A percentile compares a stretch with the other conserved stretches of the same genome.
Evolutionary conservation across 2,113 vertebrate species (phyloP).

Genomic region (Psophia crepitans): DNA sequence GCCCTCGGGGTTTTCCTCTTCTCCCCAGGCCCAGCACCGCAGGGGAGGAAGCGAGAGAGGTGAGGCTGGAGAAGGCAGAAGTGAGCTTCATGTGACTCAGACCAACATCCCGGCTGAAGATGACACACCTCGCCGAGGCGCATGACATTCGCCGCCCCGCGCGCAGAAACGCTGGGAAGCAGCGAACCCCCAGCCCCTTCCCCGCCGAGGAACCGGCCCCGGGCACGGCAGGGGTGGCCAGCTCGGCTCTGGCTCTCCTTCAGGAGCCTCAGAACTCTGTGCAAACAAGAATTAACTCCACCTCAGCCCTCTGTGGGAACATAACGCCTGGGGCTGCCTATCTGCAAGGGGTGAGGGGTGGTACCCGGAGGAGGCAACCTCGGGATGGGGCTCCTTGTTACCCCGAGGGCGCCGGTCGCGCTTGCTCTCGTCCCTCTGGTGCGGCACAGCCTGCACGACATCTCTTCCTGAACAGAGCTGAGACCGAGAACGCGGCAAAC

Average conservation of each 20-base stretch:
- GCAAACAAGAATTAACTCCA: not conserved
- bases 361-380: not conserved
- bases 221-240: not conserved
- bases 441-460: not conserved
- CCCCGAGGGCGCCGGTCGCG: accelerated
- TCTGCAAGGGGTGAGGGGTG: not conserved
- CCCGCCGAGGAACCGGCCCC: not conserved
- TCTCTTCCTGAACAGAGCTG: not conserved
- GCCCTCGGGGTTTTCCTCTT: not conserved
- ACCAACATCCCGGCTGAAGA: accelerated
- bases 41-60: not conserved
- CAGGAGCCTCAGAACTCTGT: not conserved
- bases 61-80: not conserved
- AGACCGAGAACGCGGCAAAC: not conserved
- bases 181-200: not conserved
- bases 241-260: not conserved
- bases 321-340: accelerated
- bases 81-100: not conserved
- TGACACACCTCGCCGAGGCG: not conserved
- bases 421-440: not conserved
- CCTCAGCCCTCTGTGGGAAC: accelerated
- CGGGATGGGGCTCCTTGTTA: not conserved
- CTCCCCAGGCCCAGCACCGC: not conserved
- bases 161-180: not conserved
- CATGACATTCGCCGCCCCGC: not conserved